Evolutionary conservation across 1,140 invertebrate genomes (phyloP).

Genomic region (Babylonia areolata): DNA sequence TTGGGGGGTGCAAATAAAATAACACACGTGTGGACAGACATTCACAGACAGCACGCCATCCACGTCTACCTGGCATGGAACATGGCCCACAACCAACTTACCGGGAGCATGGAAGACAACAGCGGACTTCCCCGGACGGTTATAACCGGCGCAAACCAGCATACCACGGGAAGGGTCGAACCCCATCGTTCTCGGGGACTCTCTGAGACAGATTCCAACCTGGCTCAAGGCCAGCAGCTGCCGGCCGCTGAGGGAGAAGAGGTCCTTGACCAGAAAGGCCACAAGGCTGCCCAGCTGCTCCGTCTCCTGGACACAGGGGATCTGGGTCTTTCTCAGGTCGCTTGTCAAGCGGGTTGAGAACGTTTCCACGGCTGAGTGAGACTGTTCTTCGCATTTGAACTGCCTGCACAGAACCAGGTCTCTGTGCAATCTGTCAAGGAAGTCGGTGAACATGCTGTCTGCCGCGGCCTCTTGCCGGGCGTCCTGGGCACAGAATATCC

Average conservation of each 20-base stretch:
- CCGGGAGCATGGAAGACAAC: slow-evolving; percentile 44
- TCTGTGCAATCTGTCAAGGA: background rate
- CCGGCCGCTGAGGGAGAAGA: background rate
- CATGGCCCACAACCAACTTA: background rate
- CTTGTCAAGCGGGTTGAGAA: background rate
- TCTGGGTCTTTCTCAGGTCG: background rate
- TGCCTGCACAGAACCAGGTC: background rate
- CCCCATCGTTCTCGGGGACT: background rate
- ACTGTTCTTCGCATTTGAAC: background rate
- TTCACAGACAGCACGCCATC: too few relatives aligned
- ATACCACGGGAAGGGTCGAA: slow-evolving; percentile 21
- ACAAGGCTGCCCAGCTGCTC: background rate
- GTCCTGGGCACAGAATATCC: slow-evolving; percentile 23
- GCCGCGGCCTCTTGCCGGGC: slow-evolving; percentile 4
- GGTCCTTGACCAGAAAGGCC: background rate
- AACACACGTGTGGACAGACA: too few relatives aligned
- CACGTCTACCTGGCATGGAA: too few relatives aligned
- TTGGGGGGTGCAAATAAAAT: too few relatives aligned
- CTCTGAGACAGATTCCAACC: slow-evolving; percentile 35
- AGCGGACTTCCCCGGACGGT: slow-evolving; percentile 33
- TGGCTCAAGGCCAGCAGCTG: slow-evolving; percentile 21
- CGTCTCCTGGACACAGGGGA: background rate
- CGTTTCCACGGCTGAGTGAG: background rate
- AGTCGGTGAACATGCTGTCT: slow-evolving; percentile 16
- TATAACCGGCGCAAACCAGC: slow-evolving; percentile 28